A percentile compares a stretch with the other conserved stretches of the same genome.
Evolutionary conservation across 2,113 vertebrate genomes (phyloP).

Genomic region (Tauraco erythrolophus): DNA sequence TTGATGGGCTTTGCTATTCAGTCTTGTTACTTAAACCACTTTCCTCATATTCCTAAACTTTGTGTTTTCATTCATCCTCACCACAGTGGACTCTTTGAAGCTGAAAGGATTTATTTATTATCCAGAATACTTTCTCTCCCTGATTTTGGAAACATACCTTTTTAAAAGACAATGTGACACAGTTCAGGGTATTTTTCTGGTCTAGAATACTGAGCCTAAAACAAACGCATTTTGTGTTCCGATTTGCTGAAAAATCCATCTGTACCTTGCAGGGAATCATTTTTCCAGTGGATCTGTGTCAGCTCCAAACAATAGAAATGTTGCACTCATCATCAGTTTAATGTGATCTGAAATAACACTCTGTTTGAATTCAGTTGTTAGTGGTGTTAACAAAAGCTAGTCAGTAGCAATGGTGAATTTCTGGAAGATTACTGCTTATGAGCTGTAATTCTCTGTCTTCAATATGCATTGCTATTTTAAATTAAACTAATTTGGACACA

Average conservation of each 20-base stretch:
- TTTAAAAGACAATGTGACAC: constrained; percentile 74
- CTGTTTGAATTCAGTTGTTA: constrained; percentile 48
- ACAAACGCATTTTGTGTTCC: constrained; percentile 46
- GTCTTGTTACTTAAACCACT: constrained; percentile 76
- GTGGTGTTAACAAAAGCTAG: constrained; percentile 71
- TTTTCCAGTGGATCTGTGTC: constrained; percentile 64
- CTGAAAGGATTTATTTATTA: constrained; percentile 83
- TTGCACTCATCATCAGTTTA: constrained; percentile 27
- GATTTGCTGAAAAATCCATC: constrained; percentile 58
- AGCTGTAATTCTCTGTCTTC: constrained; percentile 70
- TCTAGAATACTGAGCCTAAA: constrained; percentile 72
- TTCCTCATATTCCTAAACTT: constrained; percentile 72
- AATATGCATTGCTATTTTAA: constrained; percentile 66
- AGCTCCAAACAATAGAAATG: constrained; percentile 62
- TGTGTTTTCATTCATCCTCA: constrained; percentile 71
- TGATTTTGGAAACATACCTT: constrained; percentile 78
- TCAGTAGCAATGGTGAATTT: constrained; percentile 66
- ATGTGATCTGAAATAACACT: constrained; percentile 66
- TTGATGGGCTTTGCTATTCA: constrained; percentile 81
- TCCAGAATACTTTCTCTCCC: constrained; percentile 71
- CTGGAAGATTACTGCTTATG: background rate
- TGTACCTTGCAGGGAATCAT: background rate
- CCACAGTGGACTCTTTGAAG: constrained; percentile 74
- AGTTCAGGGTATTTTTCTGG: constrained; percentile 70
- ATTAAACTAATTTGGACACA: constrained; percentile 69